These are phyloP conservation scores for Steinernema carpocapsae DNA, from an alignment of 2,888 invertebrate species.

Conservation along the genomic window DNA sequence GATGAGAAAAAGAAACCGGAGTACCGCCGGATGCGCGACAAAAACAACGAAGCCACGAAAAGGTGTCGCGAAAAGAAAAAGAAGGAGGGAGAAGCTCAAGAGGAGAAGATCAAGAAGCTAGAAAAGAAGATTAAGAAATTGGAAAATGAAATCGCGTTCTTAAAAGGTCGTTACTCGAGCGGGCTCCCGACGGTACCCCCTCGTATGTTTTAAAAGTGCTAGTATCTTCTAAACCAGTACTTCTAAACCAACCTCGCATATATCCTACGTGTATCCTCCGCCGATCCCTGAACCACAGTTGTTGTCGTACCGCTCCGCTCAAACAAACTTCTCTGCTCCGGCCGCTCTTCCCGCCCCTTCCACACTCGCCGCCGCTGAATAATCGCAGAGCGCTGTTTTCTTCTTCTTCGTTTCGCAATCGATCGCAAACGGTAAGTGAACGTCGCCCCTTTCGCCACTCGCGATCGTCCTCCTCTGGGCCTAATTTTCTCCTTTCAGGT, in stretches of 20 bases:
- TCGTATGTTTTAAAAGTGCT: background rate
- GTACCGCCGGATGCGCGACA: background rate
- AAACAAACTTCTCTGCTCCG: background rate
- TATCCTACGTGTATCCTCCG: too few relatives aligned
- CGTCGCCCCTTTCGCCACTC: slow-evolving; percentile 8
- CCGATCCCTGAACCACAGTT: too few relatives aligned
- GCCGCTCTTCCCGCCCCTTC: background rate
- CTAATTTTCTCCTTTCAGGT: slow-evolving; percentile 14
- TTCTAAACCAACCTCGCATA: background rate
- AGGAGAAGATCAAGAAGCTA: background rate
- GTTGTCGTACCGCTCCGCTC: background rate
- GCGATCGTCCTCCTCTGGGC: slow-evolving; percentile 11
- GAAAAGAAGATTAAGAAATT: background rate
- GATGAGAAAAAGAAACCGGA: background rate
- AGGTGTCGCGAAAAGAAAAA: background rate
- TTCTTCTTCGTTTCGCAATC: slow-evolving; percentile 32
- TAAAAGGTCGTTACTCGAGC: background rate
- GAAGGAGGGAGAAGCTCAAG: background rate
- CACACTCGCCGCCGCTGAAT: slow-evolving; percentile 1
- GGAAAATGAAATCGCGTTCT: background rate
- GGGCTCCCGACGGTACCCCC: background rate
- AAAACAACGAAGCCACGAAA: background rate
- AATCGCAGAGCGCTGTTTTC: background rate
- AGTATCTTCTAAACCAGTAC: background rate
- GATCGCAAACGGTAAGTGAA: slow-evolving; percentile 34